Conservation (phyloP, 2,113 vertebrate genomes). For the Rousettus leschenaultii region DNA sequence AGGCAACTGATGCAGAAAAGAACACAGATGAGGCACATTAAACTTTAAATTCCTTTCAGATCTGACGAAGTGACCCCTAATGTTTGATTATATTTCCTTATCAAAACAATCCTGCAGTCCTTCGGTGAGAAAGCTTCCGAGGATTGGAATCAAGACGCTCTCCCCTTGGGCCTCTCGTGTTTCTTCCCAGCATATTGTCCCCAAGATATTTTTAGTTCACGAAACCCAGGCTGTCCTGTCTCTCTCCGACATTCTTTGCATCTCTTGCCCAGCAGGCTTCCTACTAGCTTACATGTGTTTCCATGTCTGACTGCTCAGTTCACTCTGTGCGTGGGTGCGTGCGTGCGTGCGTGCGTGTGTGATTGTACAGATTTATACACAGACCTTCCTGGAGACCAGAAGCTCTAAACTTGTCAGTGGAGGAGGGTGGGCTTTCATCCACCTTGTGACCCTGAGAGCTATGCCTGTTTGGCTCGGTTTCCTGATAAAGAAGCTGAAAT, state of each 20-base stretch:
- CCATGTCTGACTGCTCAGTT: background rate
- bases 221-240: constrained; percentile 40
- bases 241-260: background rate
- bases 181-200: constrained; percentile 28
- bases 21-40: background rate
- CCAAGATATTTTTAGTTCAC: constrained; percentile 55
- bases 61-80: constrained; percentile 7
- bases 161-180: constrained; percentile 8
- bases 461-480: background rate
- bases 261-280: background rate
- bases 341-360: too few species aligned
- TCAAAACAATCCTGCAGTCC: constrained; percentile 42
- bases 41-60: constrained; percentile 54
- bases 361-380: background rate
- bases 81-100: constrained; percentile 53
- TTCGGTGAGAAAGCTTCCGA: constrained; percentile 18
- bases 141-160: background rate
- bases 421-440: background rate
- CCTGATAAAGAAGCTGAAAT: background rate
- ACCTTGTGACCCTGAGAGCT: background rate
- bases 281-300: background rate
- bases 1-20: background rate
- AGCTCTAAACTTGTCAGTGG: background rate
- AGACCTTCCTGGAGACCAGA: background rate
- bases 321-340: fast-evolving